phyloP scores from a whole-genome alignment of 2,797 vertebrate species.

The Staurois parvus region DNA sequence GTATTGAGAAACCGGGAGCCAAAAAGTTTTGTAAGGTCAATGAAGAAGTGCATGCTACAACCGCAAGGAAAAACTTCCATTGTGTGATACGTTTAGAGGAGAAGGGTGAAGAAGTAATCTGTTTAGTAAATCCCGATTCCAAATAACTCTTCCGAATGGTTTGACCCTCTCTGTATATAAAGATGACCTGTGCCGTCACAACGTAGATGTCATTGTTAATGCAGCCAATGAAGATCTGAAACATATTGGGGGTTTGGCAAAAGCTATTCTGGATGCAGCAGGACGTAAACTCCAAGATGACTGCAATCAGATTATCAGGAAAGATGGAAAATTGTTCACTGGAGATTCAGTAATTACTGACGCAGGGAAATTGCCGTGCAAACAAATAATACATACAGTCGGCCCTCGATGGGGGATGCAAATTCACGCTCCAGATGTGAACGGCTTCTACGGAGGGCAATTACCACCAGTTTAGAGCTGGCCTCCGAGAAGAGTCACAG shows the following conservation, averaged over 20 bases:
- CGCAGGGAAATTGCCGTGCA: conserved; percentile 79
- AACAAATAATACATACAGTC: conserved; percentile 83
- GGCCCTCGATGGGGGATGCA: conserved; percentile 78
- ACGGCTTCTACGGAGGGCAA: conserved; percentile 66
- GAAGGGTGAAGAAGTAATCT: conserved; percentile 35
- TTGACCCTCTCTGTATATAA: conserved; percentile 74
- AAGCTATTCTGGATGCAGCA: conserved; percentile 75
- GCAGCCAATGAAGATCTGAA: conserved; percentile 81
- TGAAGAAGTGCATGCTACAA: conserved; percentile 55
- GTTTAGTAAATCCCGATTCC: conserved; percentile 49
- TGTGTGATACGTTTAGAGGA: conserved; percentile 80
- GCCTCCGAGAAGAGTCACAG: conserved; percentile 67
- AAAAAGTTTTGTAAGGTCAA: conserved; percentile 78
- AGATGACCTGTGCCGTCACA: conserved; percentile 76
- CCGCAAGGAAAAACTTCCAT: conserved; percentile 66
- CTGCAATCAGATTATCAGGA: conserved; percentile 70
- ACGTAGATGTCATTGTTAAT: conserved; percentile 83
- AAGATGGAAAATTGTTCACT: conserved; percentile 60
- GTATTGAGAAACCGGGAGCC: conserved; percentile 81
- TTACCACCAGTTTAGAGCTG: conserved; percentile 74
- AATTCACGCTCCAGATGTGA: conserved; percentile 2
- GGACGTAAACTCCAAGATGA: conserved; percentile 79
- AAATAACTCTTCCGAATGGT: conserved; percentile 69
- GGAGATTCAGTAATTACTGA: conserved; percentile 72
- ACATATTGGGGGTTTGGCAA: conserved; percentile 79